Evolutionary conservation across 35 echinoderm and acorn worm genomes (phyloP).

Genomic region (Chiridota heheva): DNA sequence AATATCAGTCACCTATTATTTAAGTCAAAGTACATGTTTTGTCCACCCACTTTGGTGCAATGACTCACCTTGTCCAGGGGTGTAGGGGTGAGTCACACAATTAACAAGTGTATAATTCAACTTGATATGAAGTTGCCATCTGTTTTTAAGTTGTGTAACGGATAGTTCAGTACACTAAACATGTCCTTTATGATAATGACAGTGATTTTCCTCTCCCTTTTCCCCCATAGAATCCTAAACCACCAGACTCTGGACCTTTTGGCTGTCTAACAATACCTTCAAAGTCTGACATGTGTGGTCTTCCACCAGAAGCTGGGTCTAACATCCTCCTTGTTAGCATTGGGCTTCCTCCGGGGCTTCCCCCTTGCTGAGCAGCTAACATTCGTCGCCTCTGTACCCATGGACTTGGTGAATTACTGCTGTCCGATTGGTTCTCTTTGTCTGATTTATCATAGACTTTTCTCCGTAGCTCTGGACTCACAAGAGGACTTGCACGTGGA

Average conservation of each 20-base stretch:
- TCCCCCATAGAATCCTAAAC: constrained; percentile 66
- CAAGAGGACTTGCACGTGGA: constrained; percentile 64
- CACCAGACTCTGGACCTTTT: constrained; percentile 67
- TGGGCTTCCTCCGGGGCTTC: constrained; percentile 82
- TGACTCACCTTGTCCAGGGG: too few species aligned
- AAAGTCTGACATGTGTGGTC: constrained; percentile 39
- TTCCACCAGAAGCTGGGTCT: constrained; percentile 17
- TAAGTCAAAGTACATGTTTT: too few species aligned
- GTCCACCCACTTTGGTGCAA: too few species aligned
- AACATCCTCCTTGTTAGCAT: constrained; percentile 57
- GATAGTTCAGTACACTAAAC: constrained; percentile 1
- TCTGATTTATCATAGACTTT: constrained; percentile 65
- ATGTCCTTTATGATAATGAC: not conserved
- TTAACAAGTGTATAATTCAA: too few species aligned
- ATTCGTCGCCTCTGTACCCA: constrained; percentile 76
- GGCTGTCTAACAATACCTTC: constrained; percentile 56
- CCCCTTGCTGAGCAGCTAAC: constrained; percentile 34
- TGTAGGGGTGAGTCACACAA: too few species aligned
- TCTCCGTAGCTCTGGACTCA: constrained; percentile 78
- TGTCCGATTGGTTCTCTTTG: constrained; percentile 58
- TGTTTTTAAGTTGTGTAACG: too few species aligned
- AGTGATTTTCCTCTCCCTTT: constrained; percentile 74
- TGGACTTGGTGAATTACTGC: constrained; percentile 77
- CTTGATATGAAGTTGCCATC: too few species aligned
- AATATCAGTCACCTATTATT: too few species aligned